These are phyloP conservation scores for Lypha dubia DNA, from an alignment of 2,888 invertebrate species.

Conservation along the genomic window DNA sequence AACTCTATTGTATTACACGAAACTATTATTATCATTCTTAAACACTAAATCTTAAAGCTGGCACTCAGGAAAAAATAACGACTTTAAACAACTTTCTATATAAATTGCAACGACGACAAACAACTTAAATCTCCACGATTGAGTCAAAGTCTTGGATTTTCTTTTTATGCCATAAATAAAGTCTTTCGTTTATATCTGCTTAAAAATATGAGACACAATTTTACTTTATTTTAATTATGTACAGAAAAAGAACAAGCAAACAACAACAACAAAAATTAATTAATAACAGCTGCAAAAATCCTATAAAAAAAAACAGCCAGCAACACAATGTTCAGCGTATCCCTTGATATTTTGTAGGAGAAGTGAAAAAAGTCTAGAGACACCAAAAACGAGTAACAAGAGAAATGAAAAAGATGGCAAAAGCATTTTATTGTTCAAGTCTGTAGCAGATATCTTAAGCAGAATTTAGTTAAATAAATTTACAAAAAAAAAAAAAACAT, in stretches of 20 bases:
- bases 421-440: constrained; percentile 47
- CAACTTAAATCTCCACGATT: background rate
- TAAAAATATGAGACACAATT: constrained; percentile 49
- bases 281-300: constrained; percentile 43
- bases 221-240: constrained; percentile 52
- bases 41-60: background rate
- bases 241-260: constrained; percentile 20
- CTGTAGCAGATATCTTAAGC: constrained; percentile 29
- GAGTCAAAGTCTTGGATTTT: background rate
- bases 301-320: constrained; percentile 4
- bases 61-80: background rate
- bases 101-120: background rate
- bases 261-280: constrained; percentile 54
- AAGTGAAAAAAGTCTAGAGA: background rate
- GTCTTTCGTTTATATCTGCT: background rate
- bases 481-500: constrained; percentile 37
- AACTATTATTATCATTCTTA: no score
- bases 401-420: constrained; percentile 9
- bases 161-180: background rate
- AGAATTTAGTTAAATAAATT: constrained; percentile 56
- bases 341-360: background rate
- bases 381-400: background rate
- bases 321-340: constrained; percentile 13
- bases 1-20: no score
- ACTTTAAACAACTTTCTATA: background rate